These are phyloP conservation scores for Merops nubicus DNA, from an alignment of 2,113 vertebrate genomes.

Conservation along the genomic window DNA sequence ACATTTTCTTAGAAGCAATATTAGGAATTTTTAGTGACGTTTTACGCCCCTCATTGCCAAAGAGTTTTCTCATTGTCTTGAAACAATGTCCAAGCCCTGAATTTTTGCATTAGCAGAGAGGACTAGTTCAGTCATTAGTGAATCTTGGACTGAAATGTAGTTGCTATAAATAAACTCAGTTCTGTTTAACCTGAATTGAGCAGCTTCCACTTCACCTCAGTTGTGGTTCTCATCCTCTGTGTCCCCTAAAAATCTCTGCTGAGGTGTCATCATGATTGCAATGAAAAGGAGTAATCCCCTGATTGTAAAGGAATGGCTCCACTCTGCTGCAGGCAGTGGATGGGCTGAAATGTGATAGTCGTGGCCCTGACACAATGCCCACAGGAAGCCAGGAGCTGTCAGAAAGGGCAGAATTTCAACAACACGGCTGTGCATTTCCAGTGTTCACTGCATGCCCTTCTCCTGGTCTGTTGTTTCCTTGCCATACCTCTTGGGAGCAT, in stretches of 20 bases:
- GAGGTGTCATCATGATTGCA: not conserved
- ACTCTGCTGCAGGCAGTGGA: not conserved
- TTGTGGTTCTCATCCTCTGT: not conserved
- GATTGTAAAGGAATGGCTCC: not conserved
- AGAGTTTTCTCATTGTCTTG: not conserved
- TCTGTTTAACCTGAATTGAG: not conserved
- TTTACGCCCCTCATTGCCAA: not conserved
- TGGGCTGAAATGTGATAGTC: not conserved
- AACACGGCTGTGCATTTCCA: not conserved
- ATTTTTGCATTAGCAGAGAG: not conserved
- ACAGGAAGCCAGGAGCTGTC: not conserved
- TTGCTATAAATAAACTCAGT: not conserved
- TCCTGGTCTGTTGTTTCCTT: not conserved
- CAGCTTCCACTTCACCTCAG: not conserved
- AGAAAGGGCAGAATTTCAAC: not conserved
- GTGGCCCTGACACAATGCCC: not conserved
- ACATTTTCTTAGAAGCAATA: conserved; percentile 17
- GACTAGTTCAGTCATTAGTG: accelerated
- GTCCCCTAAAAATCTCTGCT: not conserved
- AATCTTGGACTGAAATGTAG: not conserved
- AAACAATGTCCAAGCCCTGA: not conserved
- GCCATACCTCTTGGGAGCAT: not conserved
- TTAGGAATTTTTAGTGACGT: not conserved
- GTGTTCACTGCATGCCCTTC: not conserved
- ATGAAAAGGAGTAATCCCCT: not conserved